Evolutionary conservation across 2,797 vertebrate genomes (phyloP).

Genomic region (Etheostoma perlongum): DNA sequence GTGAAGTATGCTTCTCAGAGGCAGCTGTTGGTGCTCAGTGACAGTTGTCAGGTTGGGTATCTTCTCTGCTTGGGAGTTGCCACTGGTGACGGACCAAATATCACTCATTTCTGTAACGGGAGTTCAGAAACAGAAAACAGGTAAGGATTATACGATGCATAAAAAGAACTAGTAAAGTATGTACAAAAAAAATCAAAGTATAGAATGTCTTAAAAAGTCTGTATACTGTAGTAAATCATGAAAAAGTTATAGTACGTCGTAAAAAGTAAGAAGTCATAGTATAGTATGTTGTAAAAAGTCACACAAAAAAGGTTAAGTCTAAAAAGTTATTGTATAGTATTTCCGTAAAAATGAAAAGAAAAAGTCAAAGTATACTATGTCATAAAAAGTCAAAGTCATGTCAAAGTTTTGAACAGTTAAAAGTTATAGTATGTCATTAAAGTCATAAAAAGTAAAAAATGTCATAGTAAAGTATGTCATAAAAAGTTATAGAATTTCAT

Average conservation of each 20-base stretch:
- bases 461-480: too few relatives aligned
- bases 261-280: background rate
- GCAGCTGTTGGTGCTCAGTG: conserved; percentile 2
- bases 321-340: too few relatives aligned
- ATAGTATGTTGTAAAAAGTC: background rate
- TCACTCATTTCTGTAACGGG: conserved; percentile 76
- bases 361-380: too few relatives aligned
- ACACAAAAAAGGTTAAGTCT: too few relatives aligned
- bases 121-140: background rate
- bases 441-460: too few relatives aligned
- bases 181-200: background rate
- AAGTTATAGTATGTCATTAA: too few relatives aligned
- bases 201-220: background rate
- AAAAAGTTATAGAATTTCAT: too few relatives aligned
- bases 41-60: conserved; percentile 58
- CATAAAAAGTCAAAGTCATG: too few relatives aligned
- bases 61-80: conserved; percentile 59
- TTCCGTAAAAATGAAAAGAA: too few relatives aligned
- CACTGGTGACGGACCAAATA: conserved; percentile 82
- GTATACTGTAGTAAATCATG: background rate
- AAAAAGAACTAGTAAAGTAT: too few relatives aligned
- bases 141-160: background rate
- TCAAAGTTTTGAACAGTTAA: too few relatives aligned
- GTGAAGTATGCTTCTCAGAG: background rate
- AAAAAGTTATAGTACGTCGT: background rate